Percentiles rank a stretch among this genome's conserved stretches.
Conservation (phyloP, 2,888 invertebrate species). For the Hyles lineata region DNA sequence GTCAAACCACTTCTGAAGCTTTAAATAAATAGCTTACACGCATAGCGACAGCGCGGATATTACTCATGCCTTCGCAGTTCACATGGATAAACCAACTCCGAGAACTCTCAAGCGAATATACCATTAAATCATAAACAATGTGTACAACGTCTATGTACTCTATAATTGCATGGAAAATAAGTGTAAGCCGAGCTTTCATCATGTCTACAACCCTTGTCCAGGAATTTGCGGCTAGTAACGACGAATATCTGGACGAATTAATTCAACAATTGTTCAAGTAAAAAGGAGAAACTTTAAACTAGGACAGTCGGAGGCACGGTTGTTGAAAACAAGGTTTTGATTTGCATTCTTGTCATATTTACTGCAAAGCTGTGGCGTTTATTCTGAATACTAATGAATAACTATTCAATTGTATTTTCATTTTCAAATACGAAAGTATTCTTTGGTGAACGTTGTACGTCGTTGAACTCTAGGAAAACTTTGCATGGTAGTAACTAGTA, state of each 20-base stretch:
- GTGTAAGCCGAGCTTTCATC: conserved; percentile 65
- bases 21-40: too few species aligned
- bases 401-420: background rate
- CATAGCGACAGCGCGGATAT: too few species aligned
- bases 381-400: background rate
- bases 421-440: background rate
- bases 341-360: conserved; percentile 6
- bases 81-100: background rate
- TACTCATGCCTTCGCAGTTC: too few species aligned
- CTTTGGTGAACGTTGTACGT: too few species aligned
- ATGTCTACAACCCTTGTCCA: conserved; percentile 49
- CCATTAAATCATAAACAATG: conserved; percentile 3
- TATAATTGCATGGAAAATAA: conserved; percentile 67
- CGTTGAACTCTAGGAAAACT: too few species aligned
- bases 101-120: background rate
- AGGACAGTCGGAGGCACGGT: background rate
- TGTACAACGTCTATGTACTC: conserved; percentile 35
- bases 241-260: conserved; percentile 2
- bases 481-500: too few species aligned
- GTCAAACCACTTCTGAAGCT: too few species aligned
- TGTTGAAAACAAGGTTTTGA: background rate
- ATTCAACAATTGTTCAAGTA: background rate
- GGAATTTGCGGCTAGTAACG: conserved; percentile 27
- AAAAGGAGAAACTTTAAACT: background rate
- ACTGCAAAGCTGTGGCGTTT: background rate